Percentiles rank a stretch among this genome's conserved stretches.
These are phyloP conservation scores for Lasiurus borealis DNA, from an alignment of 2,113 vertebrate genomes.

Conservation along the genomic window DNA sequence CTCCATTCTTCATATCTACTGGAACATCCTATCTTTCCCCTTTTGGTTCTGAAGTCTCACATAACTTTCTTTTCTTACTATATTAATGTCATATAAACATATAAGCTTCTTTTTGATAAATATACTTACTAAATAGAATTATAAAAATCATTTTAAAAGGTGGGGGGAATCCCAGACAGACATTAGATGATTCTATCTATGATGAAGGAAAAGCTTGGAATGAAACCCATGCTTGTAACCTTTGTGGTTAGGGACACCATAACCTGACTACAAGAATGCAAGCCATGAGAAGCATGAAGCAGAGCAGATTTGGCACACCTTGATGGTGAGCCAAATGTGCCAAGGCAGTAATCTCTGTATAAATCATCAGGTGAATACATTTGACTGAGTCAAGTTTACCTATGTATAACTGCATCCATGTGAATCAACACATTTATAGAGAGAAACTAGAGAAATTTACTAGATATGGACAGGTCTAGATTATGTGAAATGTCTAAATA, in stretches of 20 bases:
- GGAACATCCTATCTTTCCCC: not conserved
- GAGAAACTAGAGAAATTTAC: constrained; percentile 49
- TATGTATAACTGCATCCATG: not conserved
- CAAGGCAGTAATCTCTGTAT: not conserved
- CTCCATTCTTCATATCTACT: not conserved
- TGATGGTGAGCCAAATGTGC: not conserved
- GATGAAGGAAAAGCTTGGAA: constrained; percentile 36
- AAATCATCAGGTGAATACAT: constrained; percentile 49
- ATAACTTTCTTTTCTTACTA: constrained; percentile 38
- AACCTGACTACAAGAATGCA: not conserved
- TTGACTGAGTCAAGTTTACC: constrained; percentile 32
- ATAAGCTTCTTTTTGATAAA: constrained; percentile 9
- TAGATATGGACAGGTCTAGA: not conserved
- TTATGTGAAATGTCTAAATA: constrained; percentile 42
- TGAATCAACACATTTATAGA: constrained; percentile 45
- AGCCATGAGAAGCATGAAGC: not conserved
- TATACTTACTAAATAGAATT: constrained; percentile 1
- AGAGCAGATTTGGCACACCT: not conserved
- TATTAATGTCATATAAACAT: constrained; percentile 25
- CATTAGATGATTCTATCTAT: not conserved
- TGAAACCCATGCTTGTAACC: not conserved
- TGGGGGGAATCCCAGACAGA: not conserved
- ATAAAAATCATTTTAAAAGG: constrained; percentile 16
- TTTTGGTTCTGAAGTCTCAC: not conserved
- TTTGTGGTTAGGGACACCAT: not conserved